Percentiles rank a stretch among this genome's conserved stretches.
phyloP scores from a whole-genome alignment of 1,140 invertebrate species.

The Lepidurus packardi region DNA sequence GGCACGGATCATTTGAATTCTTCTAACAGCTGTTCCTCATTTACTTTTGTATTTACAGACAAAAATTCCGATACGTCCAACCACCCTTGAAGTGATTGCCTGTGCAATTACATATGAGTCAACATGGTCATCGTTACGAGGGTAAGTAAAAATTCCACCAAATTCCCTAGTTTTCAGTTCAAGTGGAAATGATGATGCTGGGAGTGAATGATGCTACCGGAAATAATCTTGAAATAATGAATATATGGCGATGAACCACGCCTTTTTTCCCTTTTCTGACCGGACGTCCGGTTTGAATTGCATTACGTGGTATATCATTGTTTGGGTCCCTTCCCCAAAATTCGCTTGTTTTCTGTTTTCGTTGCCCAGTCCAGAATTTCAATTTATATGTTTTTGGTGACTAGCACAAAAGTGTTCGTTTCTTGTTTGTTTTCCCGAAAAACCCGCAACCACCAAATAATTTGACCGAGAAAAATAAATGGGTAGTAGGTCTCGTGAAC shows the following conservation, averaged over 20 bases:
- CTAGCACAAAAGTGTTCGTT: no score
- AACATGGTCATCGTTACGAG: slow-evolving; percentile 15
- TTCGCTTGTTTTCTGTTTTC: no score
- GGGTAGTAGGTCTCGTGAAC: neutral
- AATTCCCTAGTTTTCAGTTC: neutral
- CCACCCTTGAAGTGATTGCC: neutral
- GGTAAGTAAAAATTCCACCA: neutral
- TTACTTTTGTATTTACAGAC: neutral
- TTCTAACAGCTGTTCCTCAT: no score
- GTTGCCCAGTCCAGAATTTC: no score
- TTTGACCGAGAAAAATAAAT: neutral
- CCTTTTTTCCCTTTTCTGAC: neutral
- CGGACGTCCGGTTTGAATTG: neutral
- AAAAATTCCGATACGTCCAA: neutral
- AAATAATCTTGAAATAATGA: neutral
- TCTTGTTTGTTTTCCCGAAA: no score
- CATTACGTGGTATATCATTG: neutral
- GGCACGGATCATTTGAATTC: no score
- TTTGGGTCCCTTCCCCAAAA: no score
- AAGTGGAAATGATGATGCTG: neutral
- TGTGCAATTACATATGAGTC: neutral
- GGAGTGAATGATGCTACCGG: neutral
- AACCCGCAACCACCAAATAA: neutral
- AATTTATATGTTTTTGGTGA: no score
- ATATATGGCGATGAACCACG: neutral